These are phyloP conservation scores for Miniopterus natalensis DNA, from an alignment of 2,113 vertebrate genomes.

Conservation along the genomic window DNA sequence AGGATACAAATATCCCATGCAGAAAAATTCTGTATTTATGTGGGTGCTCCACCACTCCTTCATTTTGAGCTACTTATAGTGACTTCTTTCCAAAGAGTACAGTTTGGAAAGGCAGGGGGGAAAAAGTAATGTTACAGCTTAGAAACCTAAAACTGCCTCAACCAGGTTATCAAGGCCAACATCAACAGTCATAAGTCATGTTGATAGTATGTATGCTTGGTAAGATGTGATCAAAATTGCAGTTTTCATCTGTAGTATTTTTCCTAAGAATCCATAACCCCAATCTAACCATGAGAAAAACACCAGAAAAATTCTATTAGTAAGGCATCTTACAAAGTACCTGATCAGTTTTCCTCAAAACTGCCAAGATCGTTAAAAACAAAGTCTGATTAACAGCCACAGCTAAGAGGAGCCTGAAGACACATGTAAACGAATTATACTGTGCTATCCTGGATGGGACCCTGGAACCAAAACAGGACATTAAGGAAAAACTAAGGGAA, in stretches of 20 bases:
- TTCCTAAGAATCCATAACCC: neutral
- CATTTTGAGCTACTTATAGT: neutral
- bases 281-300: slow-evolving; percentile 34
- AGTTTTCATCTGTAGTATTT: slow-evolving; percentile 50
- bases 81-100: slow-evolving; percentile 53
- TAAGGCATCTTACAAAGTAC: neutral
- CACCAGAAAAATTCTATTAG: slow-evolving; percentile 23
- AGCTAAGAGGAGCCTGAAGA: neutral
- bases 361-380: slow-evolving; percentile 51
- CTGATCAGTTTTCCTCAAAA: slow-evolving; percentile 28
- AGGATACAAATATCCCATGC: neutral
- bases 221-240: slow-evolving; percentile 18
- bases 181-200: slow-evolving; percentile 17
- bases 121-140: neutral
- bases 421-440: slow-evolving; percentile 19
- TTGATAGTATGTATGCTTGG: neutral
- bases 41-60: neutral
- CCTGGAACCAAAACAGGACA: slow-evolving; percentile 16
- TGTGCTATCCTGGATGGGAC: neutral
- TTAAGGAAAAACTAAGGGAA: slow-evolving; percentile 35
- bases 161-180: neutral
- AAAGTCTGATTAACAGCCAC: slow-evolving; percentile 13
- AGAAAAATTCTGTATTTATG: slow-evolving; percentile 2
- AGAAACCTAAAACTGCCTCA: slow-evolving; percentile 48
- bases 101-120: neutral